These are phyloP conservation scores for Tapirus indicus DNA, from an alignment of 2,797 vertebrate genomes.

Conservation along the genomic window DNA sequence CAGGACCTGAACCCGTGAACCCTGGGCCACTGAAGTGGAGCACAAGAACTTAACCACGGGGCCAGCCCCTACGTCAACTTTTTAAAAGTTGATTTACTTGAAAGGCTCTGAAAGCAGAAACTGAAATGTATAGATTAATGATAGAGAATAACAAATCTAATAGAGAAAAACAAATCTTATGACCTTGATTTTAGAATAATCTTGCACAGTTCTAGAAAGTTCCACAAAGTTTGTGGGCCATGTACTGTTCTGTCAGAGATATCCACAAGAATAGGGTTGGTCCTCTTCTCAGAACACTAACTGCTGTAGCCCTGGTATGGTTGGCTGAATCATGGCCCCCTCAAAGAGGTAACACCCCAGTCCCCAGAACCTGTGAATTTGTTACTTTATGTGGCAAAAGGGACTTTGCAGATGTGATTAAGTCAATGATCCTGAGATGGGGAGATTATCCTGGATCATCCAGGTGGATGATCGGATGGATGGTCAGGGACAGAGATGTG, in stretches of 20 bases:
- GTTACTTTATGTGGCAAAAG: neutral
- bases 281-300: neutral
- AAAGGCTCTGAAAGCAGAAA: conserved; percentile 17
- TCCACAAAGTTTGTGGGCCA: neutral
- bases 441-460: neutral
- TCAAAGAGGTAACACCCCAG: accelerated
- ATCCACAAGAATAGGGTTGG: neutral
- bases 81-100: neutral
- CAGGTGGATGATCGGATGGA: accelerated
- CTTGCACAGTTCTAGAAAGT: neutral
- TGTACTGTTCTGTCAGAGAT: neutral
- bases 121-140: neutral
- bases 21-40: no score
- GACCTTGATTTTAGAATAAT: neutral
- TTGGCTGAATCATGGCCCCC: neutral
- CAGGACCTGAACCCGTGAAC: no score
- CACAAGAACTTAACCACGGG: no score
- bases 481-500: neutral
- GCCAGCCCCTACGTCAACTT: neutral
- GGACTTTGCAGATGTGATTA: no score
- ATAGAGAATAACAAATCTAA: no score
- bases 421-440: neutral
- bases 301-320: accelerated
- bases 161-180: neutral
- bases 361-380: neutral